Evolutionary conservation across 2,113 vertebrate species (phyloP).

Genomic region (Heterotilapia buettikoferi): DNA sequence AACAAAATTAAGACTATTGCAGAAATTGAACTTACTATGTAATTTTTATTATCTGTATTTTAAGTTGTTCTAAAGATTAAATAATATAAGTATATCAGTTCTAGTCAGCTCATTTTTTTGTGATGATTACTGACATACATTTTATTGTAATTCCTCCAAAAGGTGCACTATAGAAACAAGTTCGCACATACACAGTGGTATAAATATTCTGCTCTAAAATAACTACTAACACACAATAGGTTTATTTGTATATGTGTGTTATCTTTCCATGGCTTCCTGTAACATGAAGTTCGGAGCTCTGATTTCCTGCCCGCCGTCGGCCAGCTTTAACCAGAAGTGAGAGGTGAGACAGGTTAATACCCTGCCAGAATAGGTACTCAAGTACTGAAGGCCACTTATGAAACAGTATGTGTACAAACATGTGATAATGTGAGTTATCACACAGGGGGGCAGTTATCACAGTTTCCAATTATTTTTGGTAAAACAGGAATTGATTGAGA

Average conservation of each 20-base stretch:
- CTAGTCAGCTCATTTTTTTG: accelerated
- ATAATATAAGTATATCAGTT: not conserved
- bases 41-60: not conserved
- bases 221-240: not conserved
- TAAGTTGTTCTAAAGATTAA: not conserved
- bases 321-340: not conserved
- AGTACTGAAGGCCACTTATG: not conserved
- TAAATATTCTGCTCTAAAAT: not conserved
- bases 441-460: not conserved
- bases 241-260: not conserved
- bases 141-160: not conserved
- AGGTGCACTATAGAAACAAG: not conserved
- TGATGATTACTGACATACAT: not conserved
- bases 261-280: slow-evolving; percentile 31
- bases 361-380: not conserved
- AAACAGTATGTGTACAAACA: not conserved
- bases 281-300: slow-evolving; percentile 20
- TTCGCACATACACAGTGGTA: not conserved
- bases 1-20: not conserved
- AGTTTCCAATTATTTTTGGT: not conserved
- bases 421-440: not conserved
- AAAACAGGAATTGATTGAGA: not conserved
- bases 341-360: not conserved
- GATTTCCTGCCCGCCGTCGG: slow-evolving; percentile 28
- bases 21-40: not conserved